Evolutionary conservation across 2,113 vertebrate species (phyloP).

Genomic region (Melanostigma gelatinosum): DNA sequence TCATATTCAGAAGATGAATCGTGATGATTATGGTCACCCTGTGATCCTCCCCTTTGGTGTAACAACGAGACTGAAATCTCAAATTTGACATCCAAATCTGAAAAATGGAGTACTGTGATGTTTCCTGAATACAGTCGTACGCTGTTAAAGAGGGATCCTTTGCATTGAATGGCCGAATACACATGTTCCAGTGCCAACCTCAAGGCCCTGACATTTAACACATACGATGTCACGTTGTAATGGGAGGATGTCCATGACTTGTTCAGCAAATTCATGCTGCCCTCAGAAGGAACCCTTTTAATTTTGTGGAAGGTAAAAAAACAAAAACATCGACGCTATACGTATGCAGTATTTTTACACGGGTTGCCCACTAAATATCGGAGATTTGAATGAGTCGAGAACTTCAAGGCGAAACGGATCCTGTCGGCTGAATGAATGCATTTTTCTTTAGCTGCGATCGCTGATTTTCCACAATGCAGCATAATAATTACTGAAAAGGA

Average conservation of each 20-base stretch:
- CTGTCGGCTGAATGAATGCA: not conserved
- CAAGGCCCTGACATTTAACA: not conserved
- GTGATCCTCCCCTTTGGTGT: not conserved
- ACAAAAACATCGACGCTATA: not conserved
- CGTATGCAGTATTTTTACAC: not conserved
- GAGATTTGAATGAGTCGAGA: not conserved
- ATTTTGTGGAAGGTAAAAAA: not conserved
- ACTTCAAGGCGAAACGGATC: not conserved
- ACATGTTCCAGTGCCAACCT: not conserved
- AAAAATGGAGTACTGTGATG: not conserved
- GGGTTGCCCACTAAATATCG: no score
- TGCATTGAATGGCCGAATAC: slow-evolving; percentile 1
- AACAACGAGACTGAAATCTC: not conserved
- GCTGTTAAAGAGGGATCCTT: not conserved
- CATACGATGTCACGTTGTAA: not conserved
- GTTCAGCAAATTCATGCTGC: not conserved
- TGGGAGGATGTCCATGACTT: not conserved
- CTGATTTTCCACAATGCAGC: not conserved
- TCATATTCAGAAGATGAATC: not conserved
- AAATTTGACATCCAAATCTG: not conserved
- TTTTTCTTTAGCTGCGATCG: not conserved
- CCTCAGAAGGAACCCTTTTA: not conserved
- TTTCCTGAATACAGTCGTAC: not conserved
- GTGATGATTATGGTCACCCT: not conserved
- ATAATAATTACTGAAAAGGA: not conserved